phyloP scores from a whole-genome alignment of 2,888 invertebrate genomes.

The Pollenia labialis region DNA sequence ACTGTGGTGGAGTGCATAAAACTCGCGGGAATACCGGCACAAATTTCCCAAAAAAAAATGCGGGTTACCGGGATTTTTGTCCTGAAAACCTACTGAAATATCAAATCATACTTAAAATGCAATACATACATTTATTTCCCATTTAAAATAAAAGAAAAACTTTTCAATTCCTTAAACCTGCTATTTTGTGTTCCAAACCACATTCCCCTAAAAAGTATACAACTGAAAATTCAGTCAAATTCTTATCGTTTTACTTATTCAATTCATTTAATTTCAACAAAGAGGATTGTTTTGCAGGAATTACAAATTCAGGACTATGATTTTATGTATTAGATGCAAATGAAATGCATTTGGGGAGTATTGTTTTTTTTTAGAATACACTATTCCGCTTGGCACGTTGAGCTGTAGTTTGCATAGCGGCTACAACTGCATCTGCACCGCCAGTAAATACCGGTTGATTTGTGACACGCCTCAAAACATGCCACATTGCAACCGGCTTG shows the following conservation, averaged over 20 bases:
- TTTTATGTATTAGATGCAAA: not conserved
- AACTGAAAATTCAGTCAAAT: conserved; percentile 28
- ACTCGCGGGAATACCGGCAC: too few relatives aligned
- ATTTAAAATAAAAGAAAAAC: not conserved
- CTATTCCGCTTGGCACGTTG: conserved; percentile 80
- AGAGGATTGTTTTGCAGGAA: conserved; percentile 60
- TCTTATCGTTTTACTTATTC: conserved; percentile 24
- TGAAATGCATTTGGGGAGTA: not conserved
- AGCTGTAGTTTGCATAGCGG: conserved; percentile 80
- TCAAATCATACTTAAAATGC: not conserved
- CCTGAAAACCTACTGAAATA: too few relatives aligned
- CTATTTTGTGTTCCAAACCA: not conserved
- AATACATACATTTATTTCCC: not conserved
- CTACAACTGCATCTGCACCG: conserved; percentile 81
- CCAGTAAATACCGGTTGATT: conserved; percentile 81
- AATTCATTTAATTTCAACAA: conserved; percentile 51
- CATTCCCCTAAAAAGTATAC: conserved; percentile 38
- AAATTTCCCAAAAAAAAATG: too few relatives aligned
- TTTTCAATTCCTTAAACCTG: conserved; percentile 41
- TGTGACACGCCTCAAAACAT: conserved; percentile 86
- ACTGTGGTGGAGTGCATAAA: too few relatives aligned
- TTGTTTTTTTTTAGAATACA: conserved; percentile 76
- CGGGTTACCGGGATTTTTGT: too few relatives aligned
- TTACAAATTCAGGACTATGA: not conserved
- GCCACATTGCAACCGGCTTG: conserved; percentile 94